Base-by-base conservation (phyloP, 2,113 vertebrate genomes). In the Mastomys natalensis region DNA sequence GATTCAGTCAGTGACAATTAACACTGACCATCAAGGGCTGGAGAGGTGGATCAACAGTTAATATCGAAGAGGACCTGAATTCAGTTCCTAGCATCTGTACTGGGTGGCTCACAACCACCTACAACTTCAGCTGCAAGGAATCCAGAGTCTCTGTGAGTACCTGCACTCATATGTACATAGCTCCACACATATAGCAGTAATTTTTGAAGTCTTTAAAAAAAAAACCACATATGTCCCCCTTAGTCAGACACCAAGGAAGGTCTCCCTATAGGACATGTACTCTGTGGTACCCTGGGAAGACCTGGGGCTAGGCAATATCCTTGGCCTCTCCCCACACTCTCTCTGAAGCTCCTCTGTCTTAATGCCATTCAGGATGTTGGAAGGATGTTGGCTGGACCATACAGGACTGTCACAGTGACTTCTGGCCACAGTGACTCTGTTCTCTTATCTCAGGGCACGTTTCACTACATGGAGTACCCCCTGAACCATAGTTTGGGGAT, bases 371-470 rank as follows among this genome's bases (percentile, higher is more conserved):
- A 64, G 60, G 60, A 5, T 62, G n/a, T 13, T 29, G 58, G 24
- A 11, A 60, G 55, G 22, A 7, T 45, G 40, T 29, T 34, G 29
- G 9, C 2, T 21, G 82, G 29, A 34, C 2, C 6, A 43, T 9
- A 21, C 43, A 86, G 45, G 43, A 12, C 78, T 37, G n/a, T 58
- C 29, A 6, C 12, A 16, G 80, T 87, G 60, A 22, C 34, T 53
- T 7, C 7, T 16, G 3, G 15, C 64, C 11, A 2, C 13, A 6
- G 66, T 70, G 31, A 73, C 66, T 11, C 21, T 0, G 58, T 7
- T 16, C 29, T 40, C 48, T 51, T 29, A 60, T n/a, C 58, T 15
- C 45, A 98, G 97, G 97, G 26, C 15, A 45, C 4, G 62, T 97
- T 98, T 24, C 0, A 3, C 0, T 98, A 96, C 87, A 55, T 55